These are phyloP conservation scores for Catostylus mosaicus DNA, from an alignment of 30 jellyfish, hydroid and myxozoan species.

Conservation along the genomic window DNA sequence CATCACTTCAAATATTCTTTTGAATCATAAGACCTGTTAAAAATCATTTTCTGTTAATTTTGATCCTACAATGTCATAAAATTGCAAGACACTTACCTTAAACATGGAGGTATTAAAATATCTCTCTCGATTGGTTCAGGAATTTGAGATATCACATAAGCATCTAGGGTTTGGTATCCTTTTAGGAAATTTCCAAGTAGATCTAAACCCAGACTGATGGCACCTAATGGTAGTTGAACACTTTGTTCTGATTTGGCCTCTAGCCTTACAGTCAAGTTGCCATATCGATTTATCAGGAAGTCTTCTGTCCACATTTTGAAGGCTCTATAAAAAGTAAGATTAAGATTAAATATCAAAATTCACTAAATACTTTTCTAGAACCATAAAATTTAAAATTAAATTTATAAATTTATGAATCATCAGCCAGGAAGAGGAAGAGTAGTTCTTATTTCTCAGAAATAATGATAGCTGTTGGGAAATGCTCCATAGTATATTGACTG, in stretches of 20 bases:
- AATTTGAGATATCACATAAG: constrained; percentile 67
- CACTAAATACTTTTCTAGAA: background rate
- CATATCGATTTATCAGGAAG: constrained; percentile 38
- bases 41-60: too few relatives aligned
- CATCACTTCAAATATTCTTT: too few relatives aligned
- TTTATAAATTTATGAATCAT: too few relatives aligned
- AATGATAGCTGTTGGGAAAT: too few relatives aligned
- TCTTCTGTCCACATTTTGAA: constrained; percentile 68
- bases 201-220: constrained; percentile 65
- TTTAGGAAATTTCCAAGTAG: constrained; percentile 43
- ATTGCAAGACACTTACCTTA: constrained; percentile 28
- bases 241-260: constrained; percentile 60
- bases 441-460: too few relatives aligned
- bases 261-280: constrained; percentile 63
- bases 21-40: too few relatives aligned
- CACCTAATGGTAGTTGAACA: constrained; percentile 42
- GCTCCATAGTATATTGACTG: too few relatives aligned
- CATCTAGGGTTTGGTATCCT: constrained; percentile 42
- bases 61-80: background rate
- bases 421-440: too few relatives aligned
- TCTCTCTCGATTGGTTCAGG: constrained; percentile 81
- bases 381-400: background rate
- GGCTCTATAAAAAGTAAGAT: constrained; percentile 50
- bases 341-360: background rate
- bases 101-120: constrained; percentile 58